Evolutionary conservation across 2,113 vertebrate genomes (phyloP), one percentile per base, ranked within the genome.

Genomic region (Cranoglanis bouderius): DNA sequence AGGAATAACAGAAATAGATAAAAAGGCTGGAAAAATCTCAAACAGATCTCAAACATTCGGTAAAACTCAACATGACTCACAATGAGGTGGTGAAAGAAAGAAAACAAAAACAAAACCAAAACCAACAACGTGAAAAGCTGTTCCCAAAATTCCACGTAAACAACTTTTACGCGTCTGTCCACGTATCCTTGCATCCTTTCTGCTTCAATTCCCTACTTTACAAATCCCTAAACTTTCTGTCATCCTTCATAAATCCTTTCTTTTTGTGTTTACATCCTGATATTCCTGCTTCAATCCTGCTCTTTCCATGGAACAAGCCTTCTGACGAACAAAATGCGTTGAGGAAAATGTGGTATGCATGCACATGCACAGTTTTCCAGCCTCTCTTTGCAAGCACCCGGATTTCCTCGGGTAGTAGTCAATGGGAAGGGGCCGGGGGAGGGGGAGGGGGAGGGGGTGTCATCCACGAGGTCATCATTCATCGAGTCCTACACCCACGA

Each of bases 401-500:
- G 24, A 83, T 61, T 61, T 13, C 1, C 5, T 83, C 81, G 13
- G 81, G 53, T 82, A 0, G 12, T 18, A 83, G 57, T 83, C 35
- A 24, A 35, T 16, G 57, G 81, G 35, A 61, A 43, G 14, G 40
- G 4, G 8, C 0, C 0, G 29, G 13, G 12, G 13, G n/a, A 0
- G 6, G 35, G 81, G 35, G 29, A 29, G 14, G 40, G 14, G 4
- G 13, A 1, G 46, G 29, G 6, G 51, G 10, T n/a, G 32, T 75
- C 72, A 75, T 43, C 19, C 24, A 14, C 35, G 26, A 40, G 51
- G 84, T 88, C 92, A 53, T 93, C 57, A 92, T 90, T 88, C 53
- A 67, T 78, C 91, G 89, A 94, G 84, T 80, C 88, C 97, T 97
- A 99, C 94, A 99, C 98, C 98, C 98, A 99, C 93, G 98, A 99